Percentiles rank a stretch among this genome's conserved stretches.
Conservation (phyloP, 2,797 vertebrate genomes). For the Caiman crocodilus region DNA sequence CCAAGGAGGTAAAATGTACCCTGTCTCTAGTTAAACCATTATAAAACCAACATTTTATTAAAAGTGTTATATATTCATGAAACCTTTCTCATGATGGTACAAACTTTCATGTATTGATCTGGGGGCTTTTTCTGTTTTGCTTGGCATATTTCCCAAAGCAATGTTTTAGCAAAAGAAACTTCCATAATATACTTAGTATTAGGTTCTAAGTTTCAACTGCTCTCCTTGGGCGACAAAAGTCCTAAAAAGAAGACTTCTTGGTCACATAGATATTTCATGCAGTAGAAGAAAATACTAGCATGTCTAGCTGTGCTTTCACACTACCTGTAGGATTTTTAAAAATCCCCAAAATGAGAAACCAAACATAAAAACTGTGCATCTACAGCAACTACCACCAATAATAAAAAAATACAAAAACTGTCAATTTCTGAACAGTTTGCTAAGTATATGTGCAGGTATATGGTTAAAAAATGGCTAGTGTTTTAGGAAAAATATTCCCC, state of each 20-base stretch:
- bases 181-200: slow-evolving; percentile 12
- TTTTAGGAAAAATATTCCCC: not conserved
- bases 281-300: slow-evolving; percentile 29
- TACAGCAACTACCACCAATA: slow-evolving; percentile 38
- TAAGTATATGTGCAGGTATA: not conserved
- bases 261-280: slow-evolving; percentile 27
- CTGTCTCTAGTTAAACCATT: not conserved
- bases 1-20: not conserved
- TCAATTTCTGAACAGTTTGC: not conserved
- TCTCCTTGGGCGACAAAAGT: slow-evolving; percentile 35
- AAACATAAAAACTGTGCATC: slow-evolving; percentile 6
- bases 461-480: not conserved
- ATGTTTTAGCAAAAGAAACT: not conserved
- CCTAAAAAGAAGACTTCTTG: not conserved
- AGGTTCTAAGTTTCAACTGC: slow-evolving; percentile 20
- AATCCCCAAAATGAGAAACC: not conserved
- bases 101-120: not conserved
- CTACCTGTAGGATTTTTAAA: slow-evolving; percentile 31
- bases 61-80: not conserved
- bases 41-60: not conserved
- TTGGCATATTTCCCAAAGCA: not conserved
- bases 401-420: not conserved
- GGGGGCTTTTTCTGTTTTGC: not conserved
- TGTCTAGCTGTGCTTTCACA: slow-evolving; percentile 16
- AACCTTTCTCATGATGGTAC: not conserved